phyloP scores from a whole-genome alignment of 2,888 invertebrate species.

The Palloptera scutellata region DNA sequence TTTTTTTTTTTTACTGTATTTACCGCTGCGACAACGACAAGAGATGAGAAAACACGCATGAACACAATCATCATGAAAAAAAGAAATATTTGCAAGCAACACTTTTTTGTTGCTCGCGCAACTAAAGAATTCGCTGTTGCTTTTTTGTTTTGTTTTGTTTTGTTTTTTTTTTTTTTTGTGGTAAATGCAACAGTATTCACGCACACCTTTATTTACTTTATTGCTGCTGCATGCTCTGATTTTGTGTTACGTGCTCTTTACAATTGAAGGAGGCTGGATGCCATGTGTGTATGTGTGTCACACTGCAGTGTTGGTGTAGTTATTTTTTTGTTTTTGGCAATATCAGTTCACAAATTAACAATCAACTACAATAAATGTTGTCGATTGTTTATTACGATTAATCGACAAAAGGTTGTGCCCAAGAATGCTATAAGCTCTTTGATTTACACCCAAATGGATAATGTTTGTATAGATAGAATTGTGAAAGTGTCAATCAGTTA shows the following conservation, averaged over 20 bases:
- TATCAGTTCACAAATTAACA: conserved; percentile 61
- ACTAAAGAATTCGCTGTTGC: not conserved
- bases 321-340: conserved; percentile 38
- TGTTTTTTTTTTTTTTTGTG: not conserved
- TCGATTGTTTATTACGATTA: conserved; percentile 54
- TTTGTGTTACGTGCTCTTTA: not conserved
- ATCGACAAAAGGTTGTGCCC: conserved; percentile 24
- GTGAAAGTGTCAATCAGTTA: too few species aligned
- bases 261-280: not conserved
- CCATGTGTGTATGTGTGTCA: conserved; percentile 10
- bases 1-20: not conserved
- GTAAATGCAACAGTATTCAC: conserved; percentile 6
- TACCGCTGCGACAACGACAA: not conserved
- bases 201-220: conserved; percentile 20
- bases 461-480: too few species aligned
- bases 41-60: conserved; percentile 4
- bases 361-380: conserved; percentile 56
- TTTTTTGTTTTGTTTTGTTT: conserved; percentile 17
- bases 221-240: conserved; percentile 11
- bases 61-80: not conserved
- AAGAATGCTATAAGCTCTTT: not conserved
- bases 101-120: not conserved
- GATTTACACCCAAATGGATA: not conserved
- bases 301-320: conserved; percentile 7
- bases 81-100: conserved; percentile 2